Conservation (phyloP, 2,888 invertebrate species). For the Electrophaes corylata region DNA sequence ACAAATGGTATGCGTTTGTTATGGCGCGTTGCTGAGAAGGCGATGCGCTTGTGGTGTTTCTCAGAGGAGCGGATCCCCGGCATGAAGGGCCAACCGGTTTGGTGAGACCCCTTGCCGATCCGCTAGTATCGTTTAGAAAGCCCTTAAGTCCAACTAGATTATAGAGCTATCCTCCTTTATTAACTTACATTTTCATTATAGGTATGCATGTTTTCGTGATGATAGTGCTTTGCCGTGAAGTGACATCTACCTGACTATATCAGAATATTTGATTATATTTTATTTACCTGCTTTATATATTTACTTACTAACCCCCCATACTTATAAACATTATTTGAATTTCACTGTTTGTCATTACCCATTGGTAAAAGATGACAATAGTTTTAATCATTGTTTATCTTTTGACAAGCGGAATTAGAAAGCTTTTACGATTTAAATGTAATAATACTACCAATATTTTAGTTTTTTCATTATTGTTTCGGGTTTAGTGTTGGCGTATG, state of each 20-base stretch:
- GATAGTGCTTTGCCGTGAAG: conserved; percentile 14
- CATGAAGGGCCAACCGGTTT: conserved; percentile 83
- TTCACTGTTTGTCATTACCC: too few relatives aligned
- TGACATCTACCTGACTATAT: background rate
- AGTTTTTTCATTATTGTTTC: too few relatives aligned
- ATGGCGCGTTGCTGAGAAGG: conserved; percentile 64
- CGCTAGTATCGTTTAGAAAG: conserved; percentile 52
- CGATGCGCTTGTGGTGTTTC: conserved; percentile 71
- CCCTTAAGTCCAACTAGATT: conserved; percentile 39
- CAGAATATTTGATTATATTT: too few relatives aligned
- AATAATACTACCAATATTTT: too few relatives aligned
- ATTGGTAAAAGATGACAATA: too few relatives aligned
- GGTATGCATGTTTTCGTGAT: conserved; percentile 33
- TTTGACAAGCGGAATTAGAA: too few relatives aligned
- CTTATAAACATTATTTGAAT: too few relatives aligned
- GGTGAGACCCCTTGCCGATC: conserved; percentile 74
- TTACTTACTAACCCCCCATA: too few relatives aligned
- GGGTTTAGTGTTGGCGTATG: too few relatives aligned
- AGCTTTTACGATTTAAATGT: too few relatives aligned
- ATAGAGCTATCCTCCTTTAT: conserved; percentile 15
- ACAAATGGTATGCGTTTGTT: conserved; percentile 70
- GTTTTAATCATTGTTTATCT: too few relatives aligned
- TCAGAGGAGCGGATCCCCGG: conserved; percentile 63
- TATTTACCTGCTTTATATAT: too few relatives aligned
- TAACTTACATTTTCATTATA: conserved; percentile 35